These are phyloP conservation scores for Balanococcus diminutus DNA, from an alignment of 2,888 invertebrate genomes.

Conservation along the genomic window DNA sequence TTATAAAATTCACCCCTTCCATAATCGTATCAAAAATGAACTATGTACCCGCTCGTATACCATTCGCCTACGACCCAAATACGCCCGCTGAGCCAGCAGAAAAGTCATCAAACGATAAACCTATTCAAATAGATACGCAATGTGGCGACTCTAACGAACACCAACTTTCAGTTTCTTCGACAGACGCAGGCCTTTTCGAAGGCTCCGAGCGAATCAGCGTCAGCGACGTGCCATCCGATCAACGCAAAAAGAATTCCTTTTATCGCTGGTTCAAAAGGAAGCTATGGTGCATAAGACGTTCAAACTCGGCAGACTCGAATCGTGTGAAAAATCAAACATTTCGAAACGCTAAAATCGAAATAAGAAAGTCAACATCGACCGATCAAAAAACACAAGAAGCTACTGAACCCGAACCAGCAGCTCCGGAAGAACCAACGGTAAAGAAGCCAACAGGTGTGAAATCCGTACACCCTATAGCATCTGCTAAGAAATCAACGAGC, in stretches of 20 bases:
- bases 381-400: neutral
- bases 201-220: neutral
- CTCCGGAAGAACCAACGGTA: neutral
- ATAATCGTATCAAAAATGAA: neutral
- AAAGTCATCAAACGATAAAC: neutral
- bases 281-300: slow-evolving; percentile 29
- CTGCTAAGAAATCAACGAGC: neutral
- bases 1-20: neutral
- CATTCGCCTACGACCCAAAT: neutral
- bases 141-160: neutral
- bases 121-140: neutral
- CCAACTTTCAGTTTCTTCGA: neutral
- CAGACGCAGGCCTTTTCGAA: neutral
- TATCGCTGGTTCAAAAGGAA: slow-evolving; percentile 21
- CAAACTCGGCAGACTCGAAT: neutral
- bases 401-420: neutral
- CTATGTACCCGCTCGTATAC: neutral
- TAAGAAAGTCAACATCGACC: neutral
- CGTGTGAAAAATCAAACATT: neutral
- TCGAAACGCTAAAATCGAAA: slow-evolving; percentile 14
- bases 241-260: slow-evolving; percentile 14
- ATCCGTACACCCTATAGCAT: neutral
- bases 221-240: neutral
- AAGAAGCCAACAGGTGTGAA: neutral
- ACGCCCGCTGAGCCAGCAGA: neutral